Evolutionary conservation across 2,888 invertebrate genomes (phyloP).

Genomic region (Caenorhabditis virilis): DNA sequence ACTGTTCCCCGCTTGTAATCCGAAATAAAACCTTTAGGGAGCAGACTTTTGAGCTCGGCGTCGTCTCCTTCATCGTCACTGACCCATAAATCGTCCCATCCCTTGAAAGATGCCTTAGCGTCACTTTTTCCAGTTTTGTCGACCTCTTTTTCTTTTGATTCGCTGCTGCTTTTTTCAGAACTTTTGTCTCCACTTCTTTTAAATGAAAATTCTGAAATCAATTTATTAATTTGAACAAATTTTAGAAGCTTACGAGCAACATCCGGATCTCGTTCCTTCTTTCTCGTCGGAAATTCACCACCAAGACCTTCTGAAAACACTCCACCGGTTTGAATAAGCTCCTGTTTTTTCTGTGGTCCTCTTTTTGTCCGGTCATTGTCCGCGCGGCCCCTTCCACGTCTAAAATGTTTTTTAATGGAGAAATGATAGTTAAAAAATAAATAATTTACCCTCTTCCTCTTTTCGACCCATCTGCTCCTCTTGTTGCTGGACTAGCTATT

Average conservation of each 20-base stretch:
- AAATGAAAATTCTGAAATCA: not conserved
- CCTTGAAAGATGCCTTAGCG: slow-evolving; percentile 31
- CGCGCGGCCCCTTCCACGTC: slow-evolving; percentile 21
- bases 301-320: slow-evolving; percentile 45
- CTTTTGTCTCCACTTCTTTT: not conserved
- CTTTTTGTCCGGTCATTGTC: slow-evolving; percentile 11
- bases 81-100: slow-evolving; percentile 46
- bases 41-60: slow-evolving; percentile 20
- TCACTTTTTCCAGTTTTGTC: slow-evolving; percentile 5
- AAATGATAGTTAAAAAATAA: no score
- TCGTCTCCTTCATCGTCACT: slow-evolving; percentile 46
- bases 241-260: slow-evolving; percentile 12
- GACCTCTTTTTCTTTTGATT: slow-evolving; percentile 2
- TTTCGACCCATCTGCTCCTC: not conserved
- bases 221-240: not conserved
- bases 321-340: slow-evolving; percentile 47
- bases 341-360: slow-evolving; percentile 26
- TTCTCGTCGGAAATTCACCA: slow-evolving; percentile 26
- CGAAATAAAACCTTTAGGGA: slow-evolving; percentile 26
- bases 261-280: slow-evolving; percentile 13
- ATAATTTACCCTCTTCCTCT: slow-evolving; percentile 22
- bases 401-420: not conserved
- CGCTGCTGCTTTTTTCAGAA: not conserved
- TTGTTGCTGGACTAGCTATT: slow-evolving; percentile 3
- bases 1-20: slow-evolving; percentile 37